Conservation (phyloP, 2,797 vertebrate genomes). For the Syngnathus acus region DNA sequence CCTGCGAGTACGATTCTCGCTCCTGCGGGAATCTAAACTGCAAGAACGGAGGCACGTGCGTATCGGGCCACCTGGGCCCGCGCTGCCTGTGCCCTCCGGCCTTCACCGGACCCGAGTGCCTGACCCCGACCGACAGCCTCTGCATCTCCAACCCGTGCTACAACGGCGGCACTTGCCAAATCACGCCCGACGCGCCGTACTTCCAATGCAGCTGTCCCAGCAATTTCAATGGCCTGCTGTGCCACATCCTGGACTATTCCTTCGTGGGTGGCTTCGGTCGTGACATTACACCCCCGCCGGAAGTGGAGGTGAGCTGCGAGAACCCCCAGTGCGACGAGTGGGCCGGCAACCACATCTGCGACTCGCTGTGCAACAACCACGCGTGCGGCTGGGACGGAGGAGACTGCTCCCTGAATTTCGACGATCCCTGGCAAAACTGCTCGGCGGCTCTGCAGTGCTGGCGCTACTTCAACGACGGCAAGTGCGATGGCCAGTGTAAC, state of each 20-base stretch:
- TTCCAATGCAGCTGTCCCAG: conserved; percentile 89
- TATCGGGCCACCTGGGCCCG: conserved; percentile 78
- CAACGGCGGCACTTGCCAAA: conserved; percentile 90
- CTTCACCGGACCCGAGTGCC: conserved; percentile 86
- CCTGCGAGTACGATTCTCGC: conserved; percentile 86
- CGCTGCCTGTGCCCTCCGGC: conserved; percentile 79
- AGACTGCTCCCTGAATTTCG: conserved; percentile 95
- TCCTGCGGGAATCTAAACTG: conserved; percentile 85
- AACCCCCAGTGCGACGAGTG: conserved; percentile 77
- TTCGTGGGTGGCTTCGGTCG: conserved; percentile 82
- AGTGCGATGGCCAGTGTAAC: conserved; percentile 89
- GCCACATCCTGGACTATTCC: conserved; percentile 91
- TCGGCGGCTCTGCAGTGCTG: conserved; percentile 91
- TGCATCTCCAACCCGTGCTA: conserved; percentile 88
- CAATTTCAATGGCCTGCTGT: conserved; percentile 92
- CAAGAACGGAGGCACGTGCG: conserved; percentile 84
- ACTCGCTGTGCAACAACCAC: conserved; percentile 85
- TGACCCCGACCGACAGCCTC: conserved; percentile 80
- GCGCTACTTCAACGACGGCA: conserved; percentile 92
- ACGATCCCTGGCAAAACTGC: conserved; percentile 97
- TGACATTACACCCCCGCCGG: conserved; percentile 81
- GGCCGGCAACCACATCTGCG: conserved; percentile 86
- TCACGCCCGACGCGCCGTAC: conserved; percentile 73
- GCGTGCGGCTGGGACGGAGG: conserved; percentile 95
- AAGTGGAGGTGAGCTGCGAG: conserved; percentile 77